Base-by-base conservation (phyloP, 1,140 invertebrate species). In the Bombus fervidus region DNA sequence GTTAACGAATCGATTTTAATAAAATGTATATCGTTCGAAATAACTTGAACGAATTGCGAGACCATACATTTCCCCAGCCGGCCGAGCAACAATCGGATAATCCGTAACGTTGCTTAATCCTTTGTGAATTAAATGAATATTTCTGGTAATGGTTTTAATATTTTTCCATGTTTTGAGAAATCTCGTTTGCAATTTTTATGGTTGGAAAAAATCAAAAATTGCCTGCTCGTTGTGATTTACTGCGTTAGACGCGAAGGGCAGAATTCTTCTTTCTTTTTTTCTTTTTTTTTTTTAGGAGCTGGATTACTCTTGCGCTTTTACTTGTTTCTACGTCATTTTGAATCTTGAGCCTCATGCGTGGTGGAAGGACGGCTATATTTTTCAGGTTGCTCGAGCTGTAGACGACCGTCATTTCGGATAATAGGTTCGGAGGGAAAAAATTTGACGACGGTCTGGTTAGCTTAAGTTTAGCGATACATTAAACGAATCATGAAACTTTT, bases 1-100 rank as follows among this genome's bases (percentile, higher is more conserved):
- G 68, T 76, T 68, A 82, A 82, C 71, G 47, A 43, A 76, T 73
- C 84, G 69, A 59, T 81, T 80, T 73, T 47, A 85, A 64, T 71
- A 85, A 80, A 80, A 80, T 80, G n/a, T 80, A 53, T 72, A 80
- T 72, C 68, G 64, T 80, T 80, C 57, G 53, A 80, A 72, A 64
- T 80, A 66, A 83, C 47, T 77, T 31, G 62, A 34, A 34, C 75
- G 81, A 75, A 77, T 47, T 37, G 47, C 39, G 15, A 31, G 34
- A 39, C 47, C 34, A 22, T n/a, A 76, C 74, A 59, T 69, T 78
- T 69, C 64, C 25, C 28, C 31, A n/a, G 31, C 43, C 2, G n/a
- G 10, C 68, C 47, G 41, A 53, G 62, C 43, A 43, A 62, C 66
- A 22, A 13, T 59, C 34, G 53, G 57, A 41, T 64, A 76, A 43